Evolutionary conservation across 2,113 vertebrate species (phyloP).

Genomic region (Polyodon spathula): DNA sequence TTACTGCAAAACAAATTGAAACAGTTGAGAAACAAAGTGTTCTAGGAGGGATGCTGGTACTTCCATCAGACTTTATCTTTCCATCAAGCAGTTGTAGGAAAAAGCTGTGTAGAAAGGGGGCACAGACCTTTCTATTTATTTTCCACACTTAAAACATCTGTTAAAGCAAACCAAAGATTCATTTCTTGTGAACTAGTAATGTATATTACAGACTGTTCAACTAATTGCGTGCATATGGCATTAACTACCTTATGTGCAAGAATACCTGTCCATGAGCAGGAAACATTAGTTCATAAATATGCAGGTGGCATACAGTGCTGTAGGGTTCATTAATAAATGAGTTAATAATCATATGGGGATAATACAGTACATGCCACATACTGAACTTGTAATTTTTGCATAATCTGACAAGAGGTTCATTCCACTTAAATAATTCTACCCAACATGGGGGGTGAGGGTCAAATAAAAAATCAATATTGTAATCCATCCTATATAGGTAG

Average conservation of each 20-base stretch:
- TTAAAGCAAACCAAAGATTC: constrained; percentile 3
- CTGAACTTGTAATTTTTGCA: neutral
- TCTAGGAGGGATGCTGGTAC: neutral
- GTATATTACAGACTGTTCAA: constrained; percentile 12
- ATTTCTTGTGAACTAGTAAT: constrained; percentile 16
- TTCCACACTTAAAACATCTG: constrained; percentile 16
- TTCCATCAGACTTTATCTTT: neutral
- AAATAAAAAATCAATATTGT: no score
- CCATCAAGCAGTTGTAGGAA: constrained; percentile 5
- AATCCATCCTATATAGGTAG: no score
- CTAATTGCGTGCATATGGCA: constrained; percentile 15
- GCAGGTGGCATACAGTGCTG: constrained; percentile 3
- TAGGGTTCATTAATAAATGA: constrained; percentile 33
- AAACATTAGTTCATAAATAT: constrained; percentile 14
- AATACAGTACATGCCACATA: constrained; percentile 37
- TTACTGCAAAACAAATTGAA: no score
- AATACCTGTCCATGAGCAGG: constrained; percentile 1
- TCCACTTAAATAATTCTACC: neutral
- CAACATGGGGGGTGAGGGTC: neutral
- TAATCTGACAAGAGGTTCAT: neutral
- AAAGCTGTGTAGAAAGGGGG: constrained; percentile 12
- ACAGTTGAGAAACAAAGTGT: neutral
- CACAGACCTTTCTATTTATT: constrained; percentile 5
- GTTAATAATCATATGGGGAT: constrained; percentile 29
- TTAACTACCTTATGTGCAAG: constrained; percentile 1